Base-by-base conservation (phyloP, 2,888 invertebrate species). In the Parthenolecanium corni region DNA sequence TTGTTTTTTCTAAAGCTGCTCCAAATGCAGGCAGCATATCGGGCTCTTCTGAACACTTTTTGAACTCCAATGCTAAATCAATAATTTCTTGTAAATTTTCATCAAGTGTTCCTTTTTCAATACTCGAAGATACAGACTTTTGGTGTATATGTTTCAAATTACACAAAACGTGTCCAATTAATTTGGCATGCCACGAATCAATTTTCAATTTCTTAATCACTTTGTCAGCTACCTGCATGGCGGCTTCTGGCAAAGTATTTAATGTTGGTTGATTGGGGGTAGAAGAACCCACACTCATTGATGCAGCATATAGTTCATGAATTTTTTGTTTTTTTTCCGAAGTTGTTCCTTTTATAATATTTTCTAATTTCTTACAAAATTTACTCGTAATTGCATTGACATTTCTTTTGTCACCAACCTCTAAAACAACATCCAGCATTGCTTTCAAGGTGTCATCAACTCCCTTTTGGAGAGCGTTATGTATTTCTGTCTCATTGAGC, bases 111-210 rank as follows among this genome's bases (percentile, higher is more conserved):
- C 31, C 4, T 31, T 31, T 31, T 31, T 31, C 31, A 31, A 31
- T 9, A 31, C 9, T 31, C 5, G 31, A 9, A 31, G 31, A 31
- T 4, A 31, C 9, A 4, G 9, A 6, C 31, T 4, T 31, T 31
- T 31, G 31, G 1, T 18, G 24, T 12, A 62, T 21, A 24, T 52
- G 62, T 40, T 62, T 38, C n/a, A 62, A 21, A 38, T 52, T 52
- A 3, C 74, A 73, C 1, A 76, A 71, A 1, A 76, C 71, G 64
- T 75, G 76, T 2, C 74, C 75, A 72, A 76, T 72, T 68, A 75
- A 75, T 0, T 75, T 71, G 0, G 76, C 74, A 0, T 73, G 69
- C 25, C 69, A 70, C 1, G 74, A 73, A 23, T 72, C 72, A 2
- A 76, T 66, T 12, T 74, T 72, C 1, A 76, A 68, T 56, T 73